Percentiles rank a stretch among this genome's conserved stretches.
phyloP scores from a whole-genome alignment of 2,888 invertebrate genomes.

The Neoaliturus tenellus region DNA sequence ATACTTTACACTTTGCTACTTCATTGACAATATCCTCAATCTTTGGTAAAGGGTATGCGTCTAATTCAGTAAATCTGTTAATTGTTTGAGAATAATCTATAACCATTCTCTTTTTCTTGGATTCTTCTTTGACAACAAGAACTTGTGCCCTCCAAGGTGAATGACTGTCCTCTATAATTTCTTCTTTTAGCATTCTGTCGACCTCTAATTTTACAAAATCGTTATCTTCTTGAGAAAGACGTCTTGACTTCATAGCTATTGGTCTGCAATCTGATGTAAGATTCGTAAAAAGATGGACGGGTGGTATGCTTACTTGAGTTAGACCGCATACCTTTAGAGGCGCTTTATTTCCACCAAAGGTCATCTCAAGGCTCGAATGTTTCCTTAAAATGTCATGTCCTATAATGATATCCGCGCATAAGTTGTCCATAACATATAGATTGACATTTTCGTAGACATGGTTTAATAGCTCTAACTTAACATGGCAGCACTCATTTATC shows the following conservation, averaged over 20 bases:
- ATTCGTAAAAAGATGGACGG: background rate
- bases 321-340: background rate
- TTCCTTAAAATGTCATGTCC: background rate
- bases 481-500: no score
- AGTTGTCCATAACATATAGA: background rate
- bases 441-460: background rate
- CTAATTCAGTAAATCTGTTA: conserved; percentile 1
- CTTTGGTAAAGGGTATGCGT: conserved; percentile 59
- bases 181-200: no score
- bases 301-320: background rate
- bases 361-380: background rate
- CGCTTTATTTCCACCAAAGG: background rate
- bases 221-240: no score
- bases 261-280: background rate
- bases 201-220: no score
- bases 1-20: no score
- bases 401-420: background rate
- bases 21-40: no score
- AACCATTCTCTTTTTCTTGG: background rate
- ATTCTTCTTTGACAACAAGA: background rate
- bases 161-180: background rate
- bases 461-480: no score
- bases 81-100: background rate
- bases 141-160: conserved; percentile 28
- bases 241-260: background rate